Conservation (phyloP, 1,140 invertebrate genomes). For the Cotesia chilonis region DNA sequence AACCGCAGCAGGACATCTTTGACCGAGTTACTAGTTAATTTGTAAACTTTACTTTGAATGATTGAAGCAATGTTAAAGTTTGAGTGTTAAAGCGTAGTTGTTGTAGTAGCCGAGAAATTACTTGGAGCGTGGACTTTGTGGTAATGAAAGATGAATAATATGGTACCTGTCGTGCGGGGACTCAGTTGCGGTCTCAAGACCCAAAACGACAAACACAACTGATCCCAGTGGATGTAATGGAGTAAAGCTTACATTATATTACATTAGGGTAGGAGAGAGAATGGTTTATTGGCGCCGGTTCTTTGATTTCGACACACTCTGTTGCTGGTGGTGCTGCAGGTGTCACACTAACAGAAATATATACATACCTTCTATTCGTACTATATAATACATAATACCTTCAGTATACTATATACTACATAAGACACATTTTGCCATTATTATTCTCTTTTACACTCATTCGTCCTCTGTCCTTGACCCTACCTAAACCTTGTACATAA, state of each 20-base stretch:
- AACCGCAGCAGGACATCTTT: constrained; percentile 31
- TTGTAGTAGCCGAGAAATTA: constrained; percentile 2
- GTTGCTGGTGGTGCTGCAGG: no score
- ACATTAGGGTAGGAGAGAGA: constrained; percentile 1
- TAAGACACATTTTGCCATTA: constrained; percentile 17
- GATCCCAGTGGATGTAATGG: background rate
- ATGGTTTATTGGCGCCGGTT: constrained; percentile 3
- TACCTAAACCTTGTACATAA: constrained; percentile 15
- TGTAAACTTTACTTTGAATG: background rate
- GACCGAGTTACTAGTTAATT: constrained; percentile 29
- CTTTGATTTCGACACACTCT: constrained; percentile 18
- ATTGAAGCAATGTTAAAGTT: no score
- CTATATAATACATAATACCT: no score
- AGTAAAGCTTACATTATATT: background rate
- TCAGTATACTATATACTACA: background rate
- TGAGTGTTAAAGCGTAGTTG: no score
- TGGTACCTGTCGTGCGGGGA: constrained; percentile 43
- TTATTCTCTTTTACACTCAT: constrained; percentile 25
- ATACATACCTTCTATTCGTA: background rate
- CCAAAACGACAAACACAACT: background rate
- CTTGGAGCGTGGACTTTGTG: constrained; percentile 14
- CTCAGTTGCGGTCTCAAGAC: constrained; percentile 11
- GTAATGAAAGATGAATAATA: constrained; percentile 46
- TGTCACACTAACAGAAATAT: background rate
- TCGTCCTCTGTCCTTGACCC: constrained; percentile 23